Base-by-base conservation (phyloP, 2,888 invertebrate species). In the Meliscaeva auricollis region DNA sequence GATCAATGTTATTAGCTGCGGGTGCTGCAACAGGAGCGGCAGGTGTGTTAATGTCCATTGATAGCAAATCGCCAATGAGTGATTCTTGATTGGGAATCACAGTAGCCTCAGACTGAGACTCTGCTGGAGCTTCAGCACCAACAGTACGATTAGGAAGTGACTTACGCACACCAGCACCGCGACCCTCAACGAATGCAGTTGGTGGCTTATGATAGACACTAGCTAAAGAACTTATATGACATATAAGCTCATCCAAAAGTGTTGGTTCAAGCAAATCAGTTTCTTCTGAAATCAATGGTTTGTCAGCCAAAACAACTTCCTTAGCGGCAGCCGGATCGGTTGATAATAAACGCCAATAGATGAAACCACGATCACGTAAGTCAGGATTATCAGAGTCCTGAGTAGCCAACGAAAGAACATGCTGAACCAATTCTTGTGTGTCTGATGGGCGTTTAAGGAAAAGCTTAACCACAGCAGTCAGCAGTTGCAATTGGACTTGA, bases 201-300 rank as follows among this genome's bases (percentile, higher is more conserved):
- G 99, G 99, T 22, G 99, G 99, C 92, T 99, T 99, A 91, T 99
- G 99, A 91, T 99, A 99, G 11, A 99, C 99, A 50, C 99, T 98
- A 0, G 99, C 99, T 88, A 99, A 94, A 54, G 98, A 98, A 84
- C 98, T 98, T 90, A 99, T 99, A 93, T 99, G 99, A 91, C 99
- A 99, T 90, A 99, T 99, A 76, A 99, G 94, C 93, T 99, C 99
- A 92, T 99, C 99, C 85, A 99, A 93, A 50, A 99, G 93, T 0
- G 99, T 99, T 0, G 99, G 99, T 92, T 99, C 99, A 88, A 99
- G 93, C 54, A 99, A 93, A 93, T 99, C 99, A 0, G 99, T 99
- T 93, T 99, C 99, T 92, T 99, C 99, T 0, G 98, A 98, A 91
- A 99, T 99, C 72, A 99, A 94, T 0, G 99, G 99, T 90, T 99